phyloP scores from a whole-genome alignment of 2,888 invertebrate genomes.

The Chelonus formosanus region DNA sequence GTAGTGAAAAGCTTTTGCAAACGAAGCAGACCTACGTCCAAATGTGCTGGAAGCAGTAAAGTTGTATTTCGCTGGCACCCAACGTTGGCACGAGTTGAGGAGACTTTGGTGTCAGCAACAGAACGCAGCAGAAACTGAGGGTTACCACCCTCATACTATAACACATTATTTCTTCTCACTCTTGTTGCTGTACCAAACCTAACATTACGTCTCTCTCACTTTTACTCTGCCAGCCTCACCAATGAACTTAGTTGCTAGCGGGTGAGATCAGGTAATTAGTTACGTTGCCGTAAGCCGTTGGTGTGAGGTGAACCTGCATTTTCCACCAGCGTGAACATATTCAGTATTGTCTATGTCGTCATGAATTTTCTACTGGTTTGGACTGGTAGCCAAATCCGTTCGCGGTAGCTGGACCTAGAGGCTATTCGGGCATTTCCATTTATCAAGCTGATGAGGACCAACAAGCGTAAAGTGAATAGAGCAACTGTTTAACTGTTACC shows the following conservation, averaged over 20 bases:
- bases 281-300: constrained; percentile 60
- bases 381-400: constrained; percentile 16
- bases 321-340: constrained; percentile 1
- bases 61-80: constrained; percentile 43
- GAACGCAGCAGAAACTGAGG: constrained; percentile 43
- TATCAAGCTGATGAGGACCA: constrained; percentile 13
- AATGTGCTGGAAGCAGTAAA: constrained; percentile 38
- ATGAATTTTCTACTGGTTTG: neutral
- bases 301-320: constrained; percentile 5
- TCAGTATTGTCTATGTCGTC: neutral
- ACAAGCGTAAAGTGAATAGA: constrained; percentile 11
- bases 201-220: constrained; percentile 34
- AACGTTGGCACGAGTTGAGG: constrained; percentile 52
- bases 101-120: constrained; percentile 65
- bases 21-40: constrained; percentile 4
- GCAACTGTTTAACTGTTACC: neutral
- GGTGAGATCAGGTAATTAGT: constrained; percentile 62
- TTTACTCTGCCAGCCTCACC: constrained; percentile 43
- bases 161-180: constrained; percentile 14
- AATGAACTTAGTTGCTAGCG: constrained; percentile 54
- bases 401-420: neutral
- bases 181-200: constrained; percentile 16
- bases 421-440: constrained; percentile 18
- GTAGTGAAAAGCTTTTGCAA: constrained; percentile 1
- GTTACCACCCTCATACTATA: constrained; percentile 30